Conservation (phyloP, 2,888 invertebrate species). For the Pseudococcus viburni region DNA sequence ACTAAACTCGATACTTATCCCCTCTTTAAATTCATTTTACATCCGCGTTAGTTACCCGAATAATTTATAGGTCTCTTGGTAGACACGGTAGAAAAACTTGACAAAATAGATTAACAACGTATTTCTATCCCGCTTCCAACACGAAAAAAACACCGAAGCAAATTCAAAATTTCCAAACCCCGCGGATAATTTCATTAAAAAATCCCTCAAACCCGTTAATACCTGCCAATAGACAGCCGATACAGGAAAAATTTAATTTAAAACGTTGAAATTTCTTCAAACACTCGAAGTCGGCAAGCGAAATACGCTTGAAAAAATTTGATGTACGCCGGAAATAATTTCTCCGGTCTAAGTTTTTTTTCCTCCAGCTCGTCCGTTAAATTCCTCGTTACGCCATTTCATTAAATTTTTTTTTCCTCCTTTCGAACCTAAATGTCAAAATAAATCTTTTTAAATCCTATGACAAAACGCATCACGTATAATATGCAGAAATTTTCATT, state of each 20-base stretch:
- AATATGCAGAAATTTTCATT: conserved; percentile 53
- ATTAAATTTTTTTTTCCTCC: conserved; percentile 5
- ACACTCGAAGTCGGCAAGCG: neutral
- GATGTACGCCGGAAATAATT: conserved; percentile 39
- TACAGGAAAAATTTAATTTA: conserved; percentile 14
- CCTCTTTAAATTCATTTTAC: neutral
- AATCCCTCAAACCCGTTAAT: conserved; percentile 10
- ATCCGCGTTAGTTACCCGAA: neutral
- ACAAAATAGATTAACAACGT: conserved; percentile 5
- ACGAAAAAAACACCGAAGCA: neutral
- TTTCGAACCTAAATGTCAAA: conserved; percentile 45
- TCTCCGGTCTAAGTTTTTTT: conserved; percentile 17
- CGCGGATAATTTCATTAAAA: conserved; percentile 23
- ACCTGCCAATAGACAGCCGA: conserved; percentile 13
- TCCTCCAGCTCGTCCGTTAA: neutral
- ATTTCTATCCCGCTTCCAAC: neutral
- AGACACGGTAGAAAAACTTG: neutral
- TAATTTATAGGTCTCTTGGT: conserved; percentile 22
- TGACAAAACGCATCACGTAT: conserved; percentile 48
- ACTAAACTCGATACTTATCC: neutral
- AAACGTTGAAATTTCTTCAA: neutral
- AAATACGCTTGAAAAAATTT: conserved; percentile 40
- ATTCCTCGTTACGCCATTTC: conserved; percentile 35
- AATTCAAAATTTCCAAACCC: conserved; percentile 20
- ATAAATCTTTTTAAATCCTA: conserved; percentile 49